phyloP scores from a whole-genome alignment of 2,888 invertebrate genomes.

The Drosophila ustulata region DNA sequence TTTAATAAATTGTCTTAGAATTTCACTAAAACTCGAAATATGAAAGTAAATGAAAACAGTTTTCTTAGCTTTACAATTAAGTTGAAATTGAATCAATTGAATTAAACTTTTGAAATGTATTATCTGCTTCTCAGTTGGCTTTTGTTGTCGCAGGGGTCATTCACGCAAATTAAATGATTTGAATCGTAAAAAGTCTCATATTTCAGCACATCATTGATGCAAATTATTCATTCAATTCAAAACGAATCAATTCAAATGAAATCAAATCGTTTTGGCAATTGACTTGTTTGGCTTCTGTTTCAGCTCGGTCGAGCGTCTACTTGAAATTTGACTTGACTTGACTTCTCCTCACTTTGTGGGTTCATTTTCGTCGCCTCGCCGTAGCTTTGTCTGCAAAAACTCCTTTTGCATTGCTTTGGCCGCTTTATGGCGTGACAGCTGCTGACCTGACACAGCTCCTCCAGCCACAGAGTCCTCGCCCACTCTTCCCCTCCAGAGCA shows the following conservation, averaged over 20 bases:
- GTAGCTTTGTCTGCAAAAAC: neutral
- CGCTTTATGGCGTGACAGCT: constrained; percentile 34
- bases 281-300: constrained; percentile 33
- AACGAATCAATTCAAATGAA: neutral
- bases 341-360: neutral
- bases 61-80: neutral
- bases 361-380: neutral
- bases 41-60: too few species aligned
- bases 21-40: neutral
- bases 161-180: constrained; percentile 4
- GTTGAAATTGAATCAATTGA: neutral
- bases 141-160: neutral
- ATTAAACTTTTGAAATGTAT: neutral
- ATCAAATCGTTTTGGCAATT: constrained; percentile 26
- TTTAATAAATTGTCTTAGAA: neutral
- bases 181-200: constrained; percentile 1
- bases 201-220: neutral
- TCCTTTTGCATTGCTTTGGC: constrained; percentile 12
- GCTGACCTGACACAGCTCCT: neutral
- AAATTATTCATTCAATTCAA: constrained; percentile 14
- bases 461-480: neutral
- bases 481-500: neutral
- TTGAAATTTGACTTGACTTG: constrained; percentile 6
- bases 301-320: constrained; percentile 34
- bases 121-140: neutral